These are phyloP conservation scores for Acrocephalus kingi DNA, from an alignment of 2,113 vertebrate genomes.

Conservation along the genomic window DNA sequence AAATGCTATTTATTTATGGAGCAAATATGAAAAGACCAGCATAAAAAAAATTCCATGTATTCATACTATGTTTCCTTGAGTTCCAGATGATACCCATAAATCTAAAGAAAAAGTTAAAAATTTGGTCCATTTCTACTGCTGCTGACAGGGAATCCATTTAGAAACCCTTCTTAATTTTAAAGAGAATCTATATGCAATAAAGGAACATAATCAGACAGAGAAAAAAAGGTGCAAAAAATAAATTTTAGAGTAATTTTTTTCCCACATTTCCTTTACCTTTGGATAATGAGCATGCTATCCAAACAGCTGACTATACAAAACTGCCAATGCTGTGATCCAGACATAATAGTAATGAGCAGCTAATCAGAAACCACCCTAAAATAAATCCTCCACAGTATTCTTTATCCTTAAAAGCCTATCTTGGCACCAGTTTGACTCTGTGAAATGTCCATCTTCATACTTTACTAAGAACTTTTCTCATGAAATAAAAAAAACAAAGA, in stretches of 20 bases:
- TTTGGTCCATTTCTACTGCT: not conserved
- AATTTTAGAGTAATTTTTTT: not conserved
- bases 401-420: slow-evolving; percentile 1
- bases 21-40: not conserved
- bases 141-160: not conserved
- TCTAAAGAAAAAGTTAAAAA: not conserved
- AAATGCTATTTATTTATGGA: slow-evolving; percentile 8
- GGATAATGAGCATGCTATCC: not conserved
- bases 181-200: not conserved
- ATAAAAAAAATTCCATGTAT: not conserved
- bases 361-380: slow-evolving; percentile 8
- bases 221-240: not conserved
- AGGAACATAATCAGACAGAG: not conserved
- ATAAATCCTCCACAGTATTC: slow-evolving; percentile 5
- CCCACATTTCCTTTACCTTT: not conserved
- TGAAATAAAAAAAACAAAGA: not conserved
- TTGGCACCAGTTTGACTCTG: not conserved
- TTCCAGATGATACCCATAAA: not conserved
- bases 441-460: not conserved
- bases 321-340: slow-evolving; percentile 5
- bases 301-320: slow-evolving; percentile 37
- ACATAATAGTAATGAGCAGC: not conserved
- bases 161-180: not conserved
- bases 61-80: not conserved
- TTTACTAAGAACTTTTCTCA: not conserved